phyloP scores from a whole-genome alignment of 2,888 invertebrate genomes.

The Cloeon dipterum region DNA sequence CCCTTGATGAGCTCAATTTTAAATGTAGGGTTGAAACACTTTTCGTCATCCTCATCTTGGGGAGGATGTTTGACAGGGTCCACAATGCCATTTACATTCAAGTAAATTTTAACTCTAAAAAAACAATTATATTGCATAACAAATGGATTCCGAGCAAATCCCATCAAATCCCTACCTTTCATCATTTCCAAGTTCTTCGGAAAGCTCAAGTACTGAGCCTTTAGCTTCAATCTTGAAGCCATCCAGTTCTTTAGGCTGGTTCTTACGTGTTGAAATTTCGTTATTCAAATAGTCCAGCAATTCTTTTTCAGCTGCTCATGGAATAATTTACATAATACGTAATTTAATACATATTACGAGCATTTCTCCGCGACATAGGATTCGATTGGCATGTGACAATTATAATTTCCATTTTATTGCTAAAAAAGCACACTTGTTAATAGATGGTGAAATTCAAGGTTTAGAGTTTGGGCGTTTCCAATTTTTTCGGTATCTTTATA shows the following conservation, averaged over 20 bases:
- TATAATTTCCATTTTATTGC: too few relatives aligned
- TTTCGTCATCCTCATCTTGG: constrained; percentile 50
- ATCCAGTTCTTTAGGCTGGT: constrained; percentile 49
- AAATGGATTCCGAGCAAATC: not conserved
- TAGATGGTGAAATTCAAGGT: too few relatives aligned
- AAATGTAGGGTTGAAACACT: constrained; percentile 86
- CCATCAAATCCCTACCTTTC: constrained; percentile 32
- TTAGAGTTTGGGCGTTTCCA: too few relatives aligned
- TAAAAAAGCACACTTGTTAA: too few relatives aligned
- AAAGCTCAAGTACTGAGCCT: constrained; percentile 66
- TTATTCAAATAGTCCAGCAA: constrained; percentile 78
- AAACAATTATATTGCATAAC: constrained; percentile 4
- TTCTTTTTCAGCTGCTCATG: constrained; percentile 69
- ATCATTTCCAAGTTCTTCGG: constrained; percentile 40
- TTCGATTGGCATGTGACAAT: too few relatives aligned
- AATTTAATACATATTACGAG: too few relatives aligned
- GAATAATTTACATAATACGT: too few relatives aligned
- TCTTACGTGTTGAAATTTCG: constrained; percentile 80
- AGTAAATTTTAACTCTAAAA: constrained; percentile 46
- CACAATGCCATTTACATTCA: constrained; percentile 90
- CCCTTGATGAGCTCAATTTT: constrained; percentile 65
- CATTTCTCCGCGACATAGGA: too few relatives aligned
- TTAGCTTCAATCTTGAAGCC: constrained; percentile 59
- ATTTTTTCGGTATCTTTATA: too few relatives aligned
- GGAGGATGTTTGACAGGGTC: constrained; percentile 50